Percentiles rank a stretch among this genome's conserved stretches.
phyloP scores from a whole-genome alignment of 2,888 invertebrate species.

The Acleris literana region DNA sequence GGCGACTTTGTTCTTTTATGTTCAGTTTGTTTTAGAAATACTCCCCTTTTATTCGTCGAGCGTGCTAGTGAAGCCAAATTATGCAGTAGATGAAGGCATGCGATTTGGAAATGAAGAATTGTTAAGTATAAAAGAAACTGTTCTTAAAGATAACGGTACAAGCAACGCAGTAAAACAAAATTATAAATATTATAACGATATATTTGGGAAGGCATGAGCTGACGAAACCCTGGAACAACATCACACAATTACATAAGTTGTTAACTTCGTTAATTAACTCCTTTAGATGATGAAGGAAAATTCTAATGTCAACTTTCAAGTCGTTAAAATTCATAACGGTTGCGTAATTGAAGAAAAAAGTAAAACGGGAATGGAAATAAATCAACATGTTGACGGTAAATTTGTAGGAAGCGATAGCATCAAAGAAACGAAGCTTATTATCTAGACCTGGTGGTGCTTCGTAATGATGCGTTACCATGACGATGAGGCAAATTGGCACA shows the following conservation, averaged over 20 bases:
- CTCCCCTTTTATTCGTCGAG: neutral
- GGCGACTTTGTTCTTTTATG: conserved; percentile 49
- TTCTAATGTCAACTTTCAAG: conserved; percentile 5
- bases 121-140: neutral
- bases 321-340: neutral
- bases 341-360: neutral
- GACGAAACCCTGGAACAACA: conserved; percentile 12
- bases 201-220: neutral
- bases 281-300: conserved; percentile 1
- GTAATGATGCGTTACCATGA: conserved; percentile 2
- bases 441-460: neutral
- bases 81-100: neutral
- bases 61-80: neutral
- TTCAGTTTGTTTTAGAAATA: conserved; percentile 41
- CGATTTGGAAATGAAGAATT: neutral
- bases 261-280: conserved; percentile 14
- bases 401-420: neutral
- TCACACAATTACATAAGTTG: conserved; percentile 13
- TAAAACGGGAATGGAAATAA: too few relatives aligned
- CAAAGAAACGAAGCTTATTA: conserved; percentile 2
- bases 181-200: conserved; percentile 4
- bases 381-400: too few relatives aligned
- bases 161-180: too few relatives aligned
- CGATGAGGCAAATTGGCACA: conserved; percentile 3
- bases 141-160: too few relatives aligned